A percentile compares a stretch with the other conserved stretches of the same genome.
phyloP scores from a whole-genome alignment of 2,113 vertebrate species.

The Balaenoptera acutorostrata region DNA sequence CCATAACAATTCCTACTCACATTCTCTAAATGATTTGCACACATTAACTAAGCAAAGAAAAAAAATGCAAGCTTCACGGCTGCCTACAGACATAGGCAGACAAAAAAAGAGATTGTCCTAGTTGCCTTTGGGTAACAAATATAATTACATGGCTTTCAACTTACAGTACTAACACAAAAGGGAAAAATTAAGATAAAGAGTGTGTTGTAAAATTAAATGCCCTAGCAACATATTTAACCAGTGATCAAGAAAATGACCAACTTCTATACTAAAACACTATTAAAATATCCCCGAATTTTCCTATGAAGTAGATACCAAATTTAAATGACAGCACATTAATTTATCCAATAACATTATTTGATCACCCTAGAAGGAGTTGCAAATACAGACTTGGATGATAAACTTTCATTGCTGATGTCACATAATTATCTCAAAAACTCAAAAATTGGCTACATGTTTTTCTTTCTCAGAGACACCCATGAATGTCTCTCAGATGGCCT shows the following conservation, averaged over 20 bases:
- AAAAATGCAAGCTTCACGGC: conserved; percentile 39
- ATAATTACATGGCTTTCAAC: conserved; percentile 38
- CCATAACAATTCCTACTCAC: conserved; percentile 74
- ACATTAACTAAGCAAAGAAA: conserved; percentile 62
- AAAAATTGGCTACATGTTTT: background rate
- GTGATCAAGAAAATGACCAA: background rate
- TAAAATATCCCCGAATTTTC: conserved; percentile 27
- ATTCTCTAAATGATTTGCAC: conserved; percentile 81
- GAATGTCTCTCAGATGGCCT: background rate
- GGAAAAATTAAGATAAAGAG: background rate
- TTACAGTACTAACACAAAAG: background rate
- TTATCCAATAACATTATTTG: background rate
- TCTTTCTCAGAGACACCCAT: background rate
- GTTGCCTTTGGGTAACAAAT: conserved; percentile 47
- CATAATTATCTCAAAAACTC: conserved; percentile 37
- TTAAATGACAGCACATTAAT: background rate
- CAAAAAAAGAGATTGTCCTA: conserved; percentile 61
- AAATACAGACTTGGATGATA: background rate
- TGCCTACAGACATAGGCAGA: conserved; percentile 61
- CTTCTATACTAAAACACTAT: background rate
- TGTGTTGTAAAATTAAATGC: background rate
- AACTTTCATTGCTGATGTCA: background rate
- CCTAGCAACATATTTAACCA: conserved; percentile 3
- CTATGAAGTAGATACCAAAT: conserved; percentile 20
- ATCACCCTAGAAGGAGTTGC: background rate